Evolutionary conservation across 1,140 invertebrate species (phyloP).

Genomic region (Elysia chlorotica): DNA sequence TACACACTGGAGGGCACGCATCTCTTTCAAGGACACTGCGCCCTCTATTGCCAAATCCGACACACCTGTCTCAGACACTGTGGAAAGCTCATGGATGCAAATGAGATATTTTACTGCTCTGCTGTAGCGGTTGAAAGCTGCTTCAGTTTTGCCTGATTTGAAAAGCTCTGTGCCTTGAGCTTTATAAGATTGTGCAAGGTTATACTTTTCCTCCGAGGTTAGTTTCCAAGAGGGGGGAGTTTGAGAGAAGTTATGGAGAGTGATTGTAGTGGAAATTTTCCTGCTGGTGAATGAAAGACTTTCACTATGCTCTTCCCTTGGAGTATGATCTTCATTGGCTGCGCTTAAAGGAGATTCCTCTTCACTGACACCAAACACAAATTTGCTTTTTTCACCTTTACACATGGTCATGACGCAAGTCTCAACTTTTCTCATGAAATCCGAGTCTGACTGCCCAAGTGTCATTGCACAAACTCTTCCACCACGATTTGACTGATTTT

Average conservation of each 20-base stretch:
- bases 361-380: not conserved
- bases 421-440: no score
- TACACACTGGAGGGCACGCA: constrained; percentile 30
- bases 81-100: constrained; percentile 18
- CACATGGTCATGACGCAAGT: constrained; percentile 12
- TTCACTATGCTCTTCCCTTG: no score
- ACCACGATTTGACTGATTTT: no score
- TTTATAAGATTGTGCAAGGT: constrained; percentile 37
- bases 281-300: no score
- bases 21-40: not conserved
- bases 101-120: constrained; percentile 39
- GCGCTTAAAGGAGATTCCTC: not conserved
- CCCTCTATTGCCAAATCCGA: not conserved
- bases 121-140: constrained; percentile 40
- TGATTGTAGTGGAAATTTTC: not conserved
- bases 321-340: not conserved
- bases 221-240: constrained; percentile 29
- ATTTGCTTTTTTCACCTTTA: not conserved
- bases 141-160: constrained; percentile 30
- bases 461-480: no score
- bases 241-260: constrained; percentile 31
- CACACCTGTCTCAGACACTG: not conserved
- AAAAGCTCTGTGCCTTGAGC: constrained; percentile 42
- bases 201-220: constrained; percentile 34
- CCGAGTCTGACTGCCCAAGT: no score